A percentile compares a stretch with the other conserved stretches of the same genome.
phyloP scores from a whole-genome alignment of 2,797 vertebrate genomes.

The Pterois miles region DNA sequence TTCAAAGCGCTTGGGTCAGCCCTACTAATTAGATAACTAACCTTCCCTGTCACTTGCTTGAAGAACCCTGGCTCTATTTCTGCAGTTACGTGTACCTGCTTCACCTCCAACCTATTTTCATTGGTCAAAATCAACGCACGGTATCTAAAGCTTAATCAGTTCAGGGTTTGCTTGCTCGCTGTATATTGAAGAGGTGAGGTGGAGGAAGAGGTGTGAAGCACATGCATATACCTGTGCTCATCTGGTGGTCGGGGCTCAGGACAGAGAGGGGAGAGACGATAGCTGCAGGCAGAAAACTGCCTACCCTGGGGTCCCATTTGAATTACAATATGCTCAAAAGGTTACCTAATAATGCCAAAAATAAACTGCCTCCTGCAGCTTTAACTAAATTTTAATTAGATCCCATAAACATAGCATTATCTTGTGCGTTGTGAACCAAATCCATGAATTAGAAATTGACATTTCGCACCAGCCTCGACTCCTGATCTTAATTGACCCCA shows the following conservation, averaged over 20 bases:
- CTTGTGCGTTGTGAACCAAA: not conserved
- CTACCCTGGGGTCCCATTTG: too few relatives aligned
- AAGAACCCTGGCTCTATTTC: not conserved
- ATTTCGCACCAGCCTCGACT: conserved; percentile 12
- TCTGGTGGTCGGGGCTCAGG: not conserved
- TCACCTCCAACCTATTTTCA: too few relatives aligned
- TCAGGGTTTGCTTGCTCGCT: not conserved
- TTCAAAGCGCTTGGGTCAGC: not conserved
- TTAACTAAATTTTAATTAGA: not conserved
- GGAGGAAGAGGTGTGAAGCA: not conserved
- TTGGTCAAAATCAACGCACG: too few relatives aligned
- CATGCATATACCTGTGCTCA: not conserved
- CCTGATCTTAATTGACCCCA: conserved; percentile 52
- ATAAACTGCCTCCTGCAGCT: not conserved
- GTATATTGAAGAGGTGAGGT: not conserved
- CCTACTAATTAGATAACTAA: not conserved
- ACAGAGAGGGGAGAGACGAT: not conserved
- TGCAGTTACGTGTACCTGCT: not conserved
- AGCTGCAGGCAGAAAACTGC: too few relatives aligned
- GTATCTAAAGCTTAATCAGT: too few relatives aligned
- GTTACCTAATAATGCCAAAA: not conserved
- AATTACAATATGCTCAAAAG: not conserved
- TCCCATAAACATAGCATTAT: not conserved
- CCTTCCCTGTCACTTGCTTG: not conserved
- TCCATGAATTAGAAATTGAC: conserved; percentile 10